Percentiles rank a stretch among this genome's conserved stretches.
These are phyloP conservation scores for Scelioninae gen. 1 DNA, from an alignment of 2,888 invertebrate species.

Conservation along the genomic window DNA sequence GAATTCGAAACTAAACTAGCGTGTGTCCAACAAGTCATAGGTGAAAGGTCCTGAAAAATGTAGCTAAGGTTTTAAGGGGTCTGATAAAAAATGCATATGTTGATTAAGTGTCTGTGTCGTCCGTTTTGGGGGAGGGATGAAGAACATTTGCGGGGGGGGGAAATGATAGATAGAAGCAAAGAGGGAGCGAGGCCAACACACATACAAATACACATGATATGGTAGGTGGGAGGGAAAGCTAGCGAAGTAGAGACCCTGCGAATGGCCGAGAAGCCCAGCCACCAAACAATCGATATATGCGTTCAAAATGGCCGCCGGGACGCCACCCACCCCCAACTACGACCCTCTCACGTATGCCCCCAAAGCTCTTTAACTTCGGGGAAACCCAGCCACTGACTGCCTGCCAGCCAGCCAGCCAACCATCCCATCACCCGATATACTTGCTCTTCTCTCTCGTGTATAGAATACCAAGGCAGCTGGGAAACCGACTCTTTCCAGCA, in stretches of 20 bases:
- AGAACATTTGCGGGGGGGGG: conserved; percentile 56
- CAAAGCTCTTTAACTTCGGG: too few species aligned
- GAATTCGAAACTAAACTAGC: too few species aligned
- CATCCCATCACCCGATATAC: conserved; percentile 75
- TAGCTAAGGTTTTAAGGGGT: too few species aligned
- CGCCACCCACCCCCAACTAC: conserved; percentile 82
- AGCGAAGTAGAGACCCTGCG: conserved; percentile 77
- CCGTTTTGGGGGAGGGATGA: conserved; percentile 36
- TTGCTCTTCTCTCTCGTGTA: conserved; percentile 64
- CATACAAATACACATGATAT: conserved; percentile 60
- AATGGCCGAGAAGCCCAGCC: conserved; percentile 84
- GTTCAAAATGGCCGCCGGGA: conserved; percentile 85
- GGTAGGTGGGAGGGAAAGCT: conserved; percentile 56
- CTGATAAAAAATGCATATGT: too few species aligned
- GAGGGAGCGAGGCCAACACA: conserved; percentile 61
- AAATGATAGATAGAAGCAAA: conserved; percentile 58
- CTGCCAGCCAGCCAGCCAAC: conserved; percentile 75
- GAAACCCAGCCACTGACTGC: conserved; percentile 79
- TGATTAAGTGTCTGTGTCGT: conserved; percentile 47
- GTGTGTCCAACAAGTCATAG: too few species aligned
- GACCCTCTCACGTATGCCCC: conserved; percentile 78
- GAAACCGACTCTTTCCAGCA: conserved; percentile 67
- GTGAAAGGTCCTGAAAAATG: conserved; percentile 5
- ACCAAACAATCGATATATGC: conserved; percentile 85
- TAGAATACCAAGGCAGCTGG: conserved; percentile 61